Percentiles rank a stretch among this genome's conserved stretches.
phyloP scores from a whole-genome alignment of 2,113 vertebrate species.

The Prinia subflava region DNA sequence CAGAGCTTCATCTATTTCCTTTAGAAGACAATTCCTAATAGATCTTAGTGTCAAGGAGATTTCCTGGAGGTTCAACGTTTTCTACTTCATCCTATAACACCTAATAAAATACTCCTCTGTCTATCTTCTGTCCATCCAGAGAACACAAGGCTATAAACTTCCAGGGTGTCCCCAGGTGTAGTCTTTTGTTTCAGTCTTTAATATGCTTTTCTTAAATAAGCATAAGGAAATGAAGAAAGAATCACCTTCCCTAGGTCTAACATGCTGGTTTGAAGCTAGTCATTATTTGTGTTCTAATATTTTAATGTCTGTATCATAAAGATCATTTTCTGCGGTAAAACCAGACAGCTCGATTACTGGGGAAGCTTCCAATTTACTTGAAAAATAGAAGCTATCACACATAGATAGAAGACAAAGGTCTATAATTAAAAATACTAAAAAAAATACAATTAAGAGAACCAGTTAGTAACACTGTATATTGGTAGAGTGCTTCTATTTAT shows the following conservation, averaged over 20 bases:
- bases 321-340: background rate
- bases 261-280: background rate
- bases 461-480: background rate
- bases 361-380: background rate
- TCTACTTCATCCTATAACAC: background rate
- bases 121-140: background rate
- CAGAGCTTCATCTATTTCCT: slow-evolving; percentile 41
- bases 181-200: background rate
- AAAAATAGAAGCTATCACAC: background rate
- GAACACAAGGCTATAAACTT: background rate
- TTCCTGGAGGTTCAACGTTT: slow-evolving; percentile 32
- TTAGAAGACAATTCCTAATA: slow-evolving; percentile 30
- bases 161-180: background rate
- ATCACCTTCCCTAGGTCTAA: background rate
- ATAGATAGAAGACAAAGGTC: background rate
- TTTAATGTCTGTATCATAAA: background rate
- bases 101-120: background rate
- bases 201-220: background rate
- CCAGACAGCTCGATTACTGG: background rate
- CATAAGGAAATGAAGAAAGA: background rate
- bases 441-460: background rate
- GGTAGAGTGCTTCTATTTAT: background rate
- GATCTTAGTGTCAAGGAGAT: slow-evolving; percentile 47
- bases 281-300: background rate
- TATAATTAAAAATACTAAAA: background rate